phyloP scores from a whole-genome alignment of 2,888 invertebrate genomes.

The Meganola albula region DNA sequence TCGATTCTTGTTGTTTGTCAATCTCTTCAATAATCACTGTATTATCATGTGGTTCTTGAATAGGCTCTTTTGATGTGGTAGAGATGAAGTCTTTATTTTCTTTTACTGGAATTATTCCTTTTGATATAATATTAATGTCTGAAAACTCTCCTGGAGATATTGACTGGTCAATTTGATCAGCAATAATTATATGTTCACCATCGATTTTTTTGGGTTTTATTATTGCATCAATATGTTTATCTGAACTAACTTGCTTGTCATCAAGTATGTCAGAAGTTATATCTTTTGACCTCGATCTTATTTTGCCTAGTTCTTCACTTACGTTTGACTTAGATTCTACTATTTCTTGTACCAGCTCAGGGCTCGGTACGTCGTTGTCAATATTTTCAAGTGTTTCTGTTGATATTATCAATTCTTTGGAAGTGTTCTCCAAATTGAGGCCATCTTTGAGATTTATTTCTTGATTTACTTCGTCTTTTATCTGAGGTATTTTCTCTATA shows the following conservation, averaged over 20 bases:
- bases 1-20: slow-evolving; percentile 9
- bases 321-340: slow-evolving; percentile 5
- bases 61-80: too few species aligned
- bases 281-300: slow-evolving; percentile 7
- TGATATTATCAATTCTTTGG: slow-evolving; percentile 10
- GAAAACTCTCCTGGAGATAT: background rate
- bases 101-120: too few species aligned
- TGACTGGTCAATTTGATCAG: background rate
- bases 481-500: slow-evolving; percentile 40
- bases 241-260: slow-evolving; percentile 59
- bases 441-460: slow-evolving; percentile 14
- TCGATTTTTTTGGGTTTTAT: slow-evolving; percentile 22
- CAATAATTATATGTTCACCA: slow-evolving; percentile 18
- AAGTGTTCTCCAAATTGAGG: slow-evolving; percentile 7
- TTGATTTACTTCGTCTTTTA: slow-evolving; percentile 15
- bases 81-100: too few species aligned
- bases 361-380: slow-evolving; percentile 12
- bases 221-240: slow-evolving; percentile 37
- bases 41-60: too few species aligned
- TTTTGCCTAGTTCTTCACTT: slow-evolving; percentile 4
- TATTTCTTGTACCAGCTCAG: slow-evolving; percentile 18
- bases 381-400: slow-evolving; percentile 6
- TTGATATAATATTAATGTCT: too few species aligned
- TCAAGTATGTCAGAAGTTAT: slow-evolving; percentile 46
- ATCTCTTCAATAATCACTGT: too few species aligned